Base-by-base conservation (phyloP, 53 echinoderm and acorn worm species). In the Apostichopus leukothele region DNA sequence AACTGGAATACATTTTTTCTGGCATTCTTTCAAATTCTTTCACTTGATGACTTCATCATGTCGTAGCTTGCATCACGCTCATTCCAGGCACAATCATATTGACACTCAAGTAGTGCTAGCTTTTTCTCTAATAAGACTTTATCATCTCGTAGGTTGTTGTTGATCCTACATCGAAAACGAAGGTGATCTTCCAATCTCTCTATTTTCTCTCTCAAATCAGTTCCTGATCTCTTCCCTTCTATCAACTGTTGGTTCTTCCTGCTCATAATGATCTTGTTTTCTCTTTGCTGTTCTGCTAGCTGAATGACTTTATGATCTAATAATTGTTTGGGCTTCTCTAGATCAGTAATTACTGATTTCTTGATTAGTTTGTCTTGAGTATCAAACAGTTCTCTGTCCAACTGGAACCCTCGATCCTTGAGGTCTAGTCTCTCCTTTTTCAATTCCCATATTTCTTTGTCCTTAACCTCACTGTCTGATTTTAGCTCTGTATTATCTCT, bases 191-290 rank as follows among this genome's bases (percentile, higher is more conserved):
- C 21, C 9, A 55, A 54, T 81, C 81, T 81, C 9, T 81, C 81
- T 6, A 21, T 57, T 81, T 81, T 81, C 7, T 81, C 81, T 51
- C 81, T 81, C 55, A 81, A 57, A 18, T 81, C 55, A 7, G 20
- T 23, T 59, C n/a, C 55, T 54, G 81, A 54, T 81, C 22, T n/a
- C 55, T 54, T 81, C 19, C 11, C 60, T 20, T 10, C 55, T 81
- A 18, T 81, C 55, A 81, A 14, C 26, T 0, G 22, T 18, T 20
- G 81, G 20, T 53, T 81, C 6, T 60, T 59, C 5, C 8, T 54
- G 21, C 1, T 81, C 18, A 59, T 60, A 9, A n/a, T 5, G 6
- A 1, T 8, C 0, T 81, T 59, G 8, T 54, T 59, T 54, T 19
- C 55, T 81, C 55, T 25, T 18, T 22, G 55, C n/a, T 81, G 21